phyloP scores from a whole-genome alignment of 2,113 vertebrate species.

The Pelobates fuscus region DNA sequence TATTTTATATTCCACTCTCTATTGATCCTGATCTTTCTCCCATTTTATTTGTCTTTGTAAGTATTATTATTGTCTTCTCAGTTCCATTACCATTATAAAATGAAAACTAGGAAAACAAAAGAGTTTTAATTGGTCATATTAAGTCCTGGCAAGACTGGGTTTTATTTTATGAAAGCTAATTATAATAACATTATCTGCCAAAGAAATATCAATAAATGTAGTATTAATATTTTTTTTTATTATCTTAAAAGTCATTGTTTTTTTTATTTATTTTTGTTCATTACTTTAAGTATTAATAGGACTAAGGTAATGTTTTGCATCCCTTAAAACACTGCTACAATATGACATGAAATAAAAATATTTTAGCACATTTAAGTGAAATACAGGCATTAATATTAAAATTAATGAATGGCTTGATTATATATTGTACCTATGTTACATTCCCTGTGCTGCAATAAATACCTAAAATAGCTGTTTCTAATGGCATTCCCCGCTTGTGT shows the following conservation, averaged over 20 bases:
- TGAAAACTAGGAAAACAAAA: constrained; percentile 1
- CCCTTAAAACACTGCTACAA: neutral
- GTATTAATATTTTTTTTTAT: too few species aligned
- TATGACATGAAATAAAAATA: neutral
- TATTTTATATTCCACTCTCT: neutral
- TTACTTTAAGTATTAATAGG: neutral
- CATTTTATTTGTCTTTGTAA: neutral
- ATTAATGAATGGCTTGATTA: constrained; percentile 31
- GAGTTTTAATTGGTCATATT: neutral
- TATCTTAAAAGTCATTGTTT: too few species aligned
- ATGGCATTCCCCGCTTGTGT: constrained; percentile 21
- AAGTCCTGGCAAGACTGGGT: neutral
- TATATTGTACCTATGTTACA: constrained; percentile 14
- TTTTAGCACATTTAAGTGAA: constrained; percentile 10
- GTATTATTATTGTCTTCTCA: too few species aligned
- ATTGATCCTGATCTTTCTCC: neutral
- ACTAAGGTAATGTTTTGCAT: neutral
- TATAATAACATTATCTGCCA: neutral
- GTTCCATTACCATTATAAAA: neutral
- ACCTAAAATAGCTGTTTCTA: constrained; percentile 31
- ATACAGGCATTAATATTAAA: neutral
- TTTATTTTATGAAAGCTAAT: neutral
- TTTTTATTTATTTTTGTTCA: too few species aligned
- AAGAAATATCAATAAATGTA: constrained; percentile 11
- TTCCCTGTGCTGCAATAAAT: constrained; percentile 32